Evolutionary conservation across 2,888 invertebrate species (phyloP).

Genomic region (Sinopyrophorus schimmeli): DNA sequence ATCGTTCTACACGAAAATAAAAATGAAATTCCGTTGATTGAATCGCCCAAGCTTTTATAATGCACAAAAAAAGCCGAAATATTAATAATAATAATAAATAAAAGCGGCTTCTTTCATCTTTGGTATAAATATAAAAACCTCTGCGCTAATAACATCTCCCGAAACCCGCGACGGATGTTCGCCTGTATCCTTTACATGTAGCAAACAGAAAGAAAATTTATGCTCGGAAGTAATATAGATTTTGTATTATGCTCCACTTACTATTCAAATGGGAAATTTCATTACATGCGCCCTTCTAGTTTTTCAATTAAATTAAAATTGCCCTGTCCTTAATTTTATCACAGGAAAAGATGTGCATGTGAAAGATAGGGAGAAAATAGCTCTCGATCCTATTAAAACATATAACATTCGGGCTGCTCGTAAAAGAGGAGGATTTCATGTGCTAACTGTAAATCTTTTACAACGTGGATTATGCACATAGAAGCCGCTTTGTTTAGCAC

Average conservation of each 20-base stretch:
- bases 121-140: too few relatives aligned
- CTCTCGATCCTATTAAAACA: slow-evolving; percentile 29
- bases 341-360: slow-evolving; percentile 26
- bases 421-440: slow-evolving; percentile 30
- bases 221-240: too few relatives aligned
- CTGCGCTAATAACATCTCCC: too few relatives aligned
- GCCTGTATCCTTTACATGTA: too few relatives aligned
- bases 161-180: too few relatives aligned
- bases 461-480: slow-evolving; percentile 26
- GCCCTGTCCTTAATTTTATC: slow-evolving; percentile 25
- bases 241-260: slow-evolving; percentile 9
- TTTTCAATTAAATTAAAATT: slow-evolving; percentile 31
- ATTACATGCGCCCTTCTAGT: slow-evolving; percentile 17
- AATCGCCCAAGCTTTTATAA: neutral
- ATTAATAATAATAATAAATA: too few relatives aligned
- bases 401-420: slow-evolving; percentile 30
- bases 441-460: slow-evolving; percentile 31
- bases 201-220: too few relatives aligned
- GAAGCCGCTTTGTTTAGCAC: slow-evolving; percentile 22
- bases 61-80: too few relatives aligned
- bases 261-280: slow-evolving; percentile 19
- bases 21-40: slow-evolving; percentile 2
- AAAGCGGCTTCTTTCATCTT: too few relatives aligned
- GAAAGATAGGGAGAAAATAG: slow-evolving; percentile 28
- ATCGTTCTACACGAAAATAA: neutral